Evolutionary conservation across 2,888 invertebrate genomes (phyloP).

Genomic region (Acanthosoma haemorrhoidale): DNA sequence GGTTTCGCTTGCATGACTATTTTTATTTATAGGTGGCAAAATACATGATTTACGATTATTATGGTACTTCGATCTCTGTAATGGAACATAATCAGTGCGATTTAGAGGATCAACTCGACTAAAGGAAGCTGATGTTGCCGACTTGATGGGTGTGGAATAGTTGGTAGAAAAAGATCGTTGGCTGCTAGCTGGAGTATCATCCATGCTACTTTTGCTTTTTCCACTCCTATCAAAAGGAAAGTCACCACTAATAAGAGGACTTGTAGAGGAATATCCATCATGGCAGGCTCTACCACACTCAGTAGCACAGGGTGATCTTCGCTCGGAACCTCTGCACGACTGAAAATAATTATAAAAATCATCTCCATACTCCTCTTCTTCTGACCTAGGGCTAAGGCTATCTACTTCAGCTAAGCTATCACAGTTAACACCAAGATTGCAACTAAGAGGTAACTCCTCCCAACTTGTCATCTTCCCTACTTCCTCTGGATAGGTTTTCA

Average conservation of each 20-base stretch:
- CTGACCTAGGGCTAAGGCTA: background rate
- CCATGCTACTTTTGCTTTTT: background rate
- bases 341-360: background rate
- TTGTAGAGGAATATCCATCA: too few species aligned
- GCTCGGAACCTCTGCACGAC: background rate
- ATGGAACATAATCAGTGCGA: too few species aligned
- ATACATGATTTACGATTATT: background rate
- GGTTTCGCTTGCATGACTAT: too few species aligned
- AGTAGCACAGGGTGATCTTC: background rate
- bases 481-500: background rate
- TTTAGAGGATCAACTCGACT: too few species aligned
- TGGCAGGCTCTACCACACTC: too few species aligned
- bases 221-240: too few species aligned
- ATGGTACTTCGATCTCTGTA: background rate
- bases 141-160: background rate
- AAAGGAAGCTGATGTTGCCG: background rate
- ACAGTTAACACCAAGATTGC: background rate
- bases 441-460: background rate
- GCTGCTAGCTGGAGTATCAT: background rate
- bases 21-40: background rate
- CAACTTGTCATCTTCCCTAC: background rate
- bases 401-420: background rate
- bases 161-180: background rate
- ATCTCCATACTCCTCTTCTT: background rate
- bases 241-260: too few species aligned